Conservation (phyloP, 2,797 vertebrate species). For the Brachymystax lenok region DNA sequence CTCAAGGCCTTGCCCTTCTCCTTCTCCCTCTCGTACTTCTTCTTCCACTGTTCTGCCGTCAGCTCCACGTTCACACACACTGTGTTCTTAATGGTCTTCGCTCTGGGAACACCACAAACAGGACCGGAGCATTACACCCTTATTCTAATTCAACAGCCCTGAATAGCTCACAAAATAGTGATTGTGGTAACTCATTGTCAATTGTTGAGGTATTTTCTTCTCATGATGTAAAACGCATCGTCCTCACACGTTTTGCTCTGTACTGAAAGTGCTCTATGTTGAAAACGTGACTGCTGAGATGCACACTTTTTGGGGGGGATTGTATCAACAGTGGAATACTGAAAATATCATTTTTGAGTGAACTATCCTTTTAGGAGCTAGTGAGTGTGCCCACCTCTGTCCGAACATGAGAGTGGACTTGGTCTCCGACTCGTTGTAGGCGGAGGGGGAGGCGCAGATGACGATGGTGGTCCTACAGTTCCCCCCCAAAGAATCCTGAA, state of each 20-base stretch:
- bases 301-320: too few species aligned
- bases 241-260: not conserved
- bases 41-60: constrained; percentile 97
- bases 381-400: constrained; percentile 78
- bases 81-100: constrained; percentile 96
- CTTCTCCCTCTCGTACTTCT: constrained; percentile 93
- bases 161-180: not conserved
- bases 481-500: constrained; percentile 94
- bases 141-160: not conserved
- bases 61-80: constrained; percentile 92
- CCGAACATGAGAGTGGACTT: constrained; percentile 92
- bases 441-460: constrained; percentile 95
- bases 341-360: not conserved
- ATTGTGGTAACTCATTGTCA: not conserved
- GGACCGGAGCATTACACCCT: not conserved
- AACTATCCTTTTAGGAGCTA: not conserved
- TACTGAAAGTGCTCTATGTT: not conserved
- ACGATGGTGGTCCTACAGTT: constrained; percentile 98
- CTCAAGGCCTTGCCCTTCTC: constrained; percentile 90
- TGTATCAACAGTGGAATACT: not conserved
- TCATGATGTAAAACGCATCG: not conserved
- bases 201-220: too few species aligned
- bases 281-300: too few species aligned
- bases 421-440: constrained; percentile 92
- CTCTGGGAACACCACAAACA: constrained; percentile 68